Evolutionary conservation across 2,797 vertebrate genomes (phyloP), one percentile per base, ranked within the genome.

Genomic region (Chrosomus eos): DNA sequence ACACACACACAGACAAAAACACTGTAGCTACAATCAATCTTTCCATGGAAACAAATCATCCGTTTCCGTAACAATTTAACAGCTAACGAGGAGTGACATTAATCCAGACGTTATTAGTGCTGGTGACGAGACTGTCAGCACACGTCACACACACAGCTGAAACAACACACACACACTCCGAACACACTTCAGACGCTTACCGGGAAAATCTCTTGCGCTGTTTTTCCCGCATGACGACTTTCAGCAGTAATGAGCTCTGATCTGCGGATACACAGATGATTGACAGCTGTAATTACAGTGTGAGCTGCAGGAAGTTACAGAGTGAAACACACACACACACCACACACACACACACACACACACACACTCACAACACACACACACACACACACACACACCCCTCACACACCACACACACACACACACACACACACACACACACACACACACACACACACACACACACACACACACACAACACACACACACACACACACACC

Each of bases 271-370:
- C 91, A 90, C 91, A 89, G 92, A 85, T 95, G 95, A 97, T 93
- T 95, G 95, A 94, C 96, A 95, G 94, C 91, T 91, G 91, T 94
- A 95, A 94, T 94, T 94, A 95, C 95, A 87, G 91, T 92, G 92
- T 95, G 94, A 94, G 91, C 92, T 92, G 93, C 91, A 95, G 95
- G 95, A 96, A 93, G 94, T 95, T 94, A 86, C 90, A 88, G 92
- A 93, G 90, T 93, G 94, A 94, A 96, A 94, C 21, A 58, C 53
- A 36, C 11, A 68, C 28, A 64, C 26, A 14, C 60, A 28, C 55
- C 55, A n/a, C 55, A 55, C 19, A 23, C 40, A 43, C 13, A 45
- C 43, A 51, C 51, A 53, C 51, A 53, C 21, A 58, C 53, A 36
- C 5, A 68, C 28, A 64, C 26, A 14, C 60, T 16, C 55, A n/a